Conservation (phyloP, 2,113 vertebrate species). For the Gracilinanus agilis region DNA sequence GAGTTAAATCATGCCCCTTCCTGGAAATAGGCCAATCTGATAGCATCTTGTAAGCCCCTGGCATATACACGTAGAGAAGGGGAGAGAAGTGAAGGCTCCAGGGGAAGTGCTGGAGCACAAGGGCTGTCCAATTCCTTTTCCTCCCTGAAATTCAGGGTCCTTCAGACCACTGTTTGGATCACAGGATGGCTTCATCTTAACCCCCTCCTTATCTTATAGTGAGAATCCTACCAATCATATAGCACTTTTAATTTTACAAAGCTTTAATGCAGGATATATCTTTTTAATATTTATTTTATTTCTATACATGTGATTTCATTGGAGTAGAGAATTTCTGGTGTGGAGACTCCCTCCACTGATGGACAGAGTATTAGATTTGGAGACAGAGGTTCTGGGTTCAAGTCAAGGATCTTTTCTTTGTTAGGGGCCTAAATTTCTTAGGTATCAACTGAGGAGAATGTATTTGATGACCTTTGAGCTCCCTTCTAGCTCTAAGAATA, state of each 20-base stretch:
- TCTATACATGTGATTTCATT: not conserved
- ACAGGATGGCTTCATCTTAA: not conserved
- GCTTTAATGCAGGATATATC: not conserved
- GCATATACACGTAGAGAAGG: conserved; percentile 15
- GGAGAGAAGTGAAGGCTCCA: not conserved
- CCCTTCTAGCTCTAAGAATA: no score
- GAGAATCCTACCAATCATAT: not conserved
- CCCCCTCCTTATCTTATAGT: not conserved
- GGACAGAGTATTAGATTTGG: not conserved
- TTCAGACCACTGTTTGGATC: not conserved
- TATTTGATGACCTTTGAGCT: not conserved
- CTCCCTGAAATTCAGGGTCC: not conserved
- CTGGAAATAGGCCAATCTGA: not conserved
- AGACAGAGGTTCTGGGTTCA: not conserved
- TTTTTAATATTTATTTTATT: not conserved
- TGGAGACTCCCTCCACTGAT: not conserved
- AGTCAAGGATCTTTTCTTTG: not conserved
- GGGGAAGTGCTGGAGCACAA: conserved; percentile 17
- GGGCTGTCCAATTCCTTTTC: not conserved
- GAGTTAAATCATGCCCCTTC: conserved; percentile 16
- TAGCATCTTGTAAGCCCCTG: not conserved
- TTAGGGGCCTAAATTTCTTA: not conserved
- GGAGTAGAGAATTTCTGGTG: not conserved
- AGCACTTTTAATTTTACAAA: not conserved
- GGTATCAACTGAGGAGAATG: not conserved